phyloP scores from a whole-genome alignment of 2,113 vertebrate species.

The Rallus limicola region DNA sequence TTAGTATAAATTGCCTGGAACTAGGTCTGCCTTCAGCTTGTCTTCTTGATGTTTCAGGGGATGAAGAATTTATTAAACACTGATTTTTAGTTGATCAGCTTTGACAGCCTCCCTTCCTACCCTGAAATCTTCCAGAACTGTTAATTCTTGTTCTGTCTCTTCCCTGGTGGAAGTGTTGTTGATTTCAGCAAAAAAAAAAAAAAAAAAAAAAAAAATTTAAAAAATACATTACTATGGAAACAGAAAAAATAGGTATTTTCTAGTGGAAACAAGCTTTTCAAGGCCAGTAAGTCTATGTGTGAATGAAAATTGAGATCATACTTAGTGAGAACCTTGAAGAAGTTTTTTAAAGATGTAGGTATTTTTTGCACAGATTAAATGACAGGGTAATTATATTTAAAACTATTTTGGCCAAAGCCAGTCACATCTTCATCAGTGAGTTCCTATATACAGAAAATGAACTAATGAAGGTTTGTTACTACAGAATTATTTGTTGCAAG shows the following conservation, averaged over 20 bases:
- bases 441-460: neutral
- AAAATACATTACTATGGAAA: neutral
- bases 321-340: neutral
- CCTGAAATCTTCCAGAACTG: neutral
- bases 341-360: neutral
- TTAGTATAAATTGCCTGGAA: neutral
- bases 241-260: neutral
- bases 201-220: no score
- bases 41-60: neutral
- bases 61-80: neutral
- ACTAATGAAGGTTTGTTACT: neutral
- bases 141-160: neutral
- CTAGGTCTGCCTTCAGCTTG: neutral
- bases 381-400: neutral
- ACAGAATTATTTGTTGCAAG: neutral
- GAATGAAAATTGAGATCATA: neutral
- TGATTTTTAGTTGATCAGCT: neutral
- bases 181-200: neutral
- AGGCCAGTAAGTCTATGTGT: neutral
- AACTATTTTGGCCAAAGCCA: neutral
- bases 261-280: neutral
- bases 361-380: neutral
- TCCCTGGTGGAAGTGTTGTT: neutral
- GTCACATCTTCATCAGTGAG: neutral
- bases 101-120: neutral